A percentile compares a stretch with the other conserved stretches of the same genome.
phyloP scores from a whole-genome alignment of 2,888 invertebrate genomes.

The Apodemia hepburni region DNA sequence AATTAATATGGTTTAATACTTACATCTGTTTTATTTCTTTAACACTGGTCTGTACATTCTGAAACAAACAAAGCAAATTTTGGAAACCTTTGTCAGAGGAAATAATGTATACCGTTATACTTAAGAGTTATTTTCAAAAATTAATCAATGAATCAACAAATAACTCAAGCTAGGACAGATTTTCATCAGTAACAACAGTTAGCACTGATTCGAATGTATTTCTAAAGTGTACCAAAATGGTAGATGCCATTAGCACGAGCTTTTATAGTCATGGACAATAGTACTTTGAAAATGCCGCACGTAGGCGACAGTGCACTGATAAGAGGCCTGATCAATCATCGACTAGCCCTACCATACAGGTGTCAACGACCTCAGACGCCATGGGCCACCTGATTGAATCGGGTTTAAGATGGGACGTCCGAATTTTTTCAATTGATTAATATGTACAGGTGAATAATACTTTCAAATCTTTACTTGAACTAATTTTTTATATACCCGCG shows the following conservation, averaged over 20 bases:
- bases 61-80: slow-evolving; percentile 49
- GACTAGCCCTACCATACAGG: slow-evolving; percentile 70
- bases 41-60: slow-evolving; percentile 49
- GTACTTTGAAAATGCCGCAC: slow-evolving; percentile 73
- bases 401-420: slow-evolving; percentile 51
- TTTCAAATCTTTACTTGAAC: neutral
- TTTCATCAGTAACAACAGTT: slow-evolving; percentile 2
- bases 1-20: slow-evolving; percentile 37
- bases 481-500: neutral
- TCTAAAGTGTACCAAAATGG: slow-evolving; percentile 25
- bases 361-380: slow-evolving; percentile 60
- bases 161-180: slow-evolving; percentile 7
- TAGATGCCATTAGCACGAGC: slow-evolving; percentile 53
- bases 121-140: neutral
- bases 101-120: neutral
- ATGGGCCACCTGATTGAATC: slow-evolving; percentile 64
- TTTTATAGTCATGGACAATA: slow-evolving; percentile 62
- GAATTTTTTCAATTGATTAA: slow-evolving; percentile 34
- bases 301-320: slow-evolving; percentile 72
- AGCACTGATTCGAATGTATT: slow-evolving; percentile 10
- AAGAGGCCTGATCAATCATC: slow-evolving; percentile 77
- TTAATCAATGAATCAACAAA: neutral
- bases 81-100: slow-evolving; percentile 17
- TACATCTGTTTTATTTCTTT: slow-evolving; percentile 53
- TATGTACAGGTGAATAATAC: slow-evolving; percentile 6